These are phyloP conservation scores for Cordylochernes scorpioides DNA, from an alignment of 2,888 invertebrate genomes.

Conservation along the genomic window DNA sequence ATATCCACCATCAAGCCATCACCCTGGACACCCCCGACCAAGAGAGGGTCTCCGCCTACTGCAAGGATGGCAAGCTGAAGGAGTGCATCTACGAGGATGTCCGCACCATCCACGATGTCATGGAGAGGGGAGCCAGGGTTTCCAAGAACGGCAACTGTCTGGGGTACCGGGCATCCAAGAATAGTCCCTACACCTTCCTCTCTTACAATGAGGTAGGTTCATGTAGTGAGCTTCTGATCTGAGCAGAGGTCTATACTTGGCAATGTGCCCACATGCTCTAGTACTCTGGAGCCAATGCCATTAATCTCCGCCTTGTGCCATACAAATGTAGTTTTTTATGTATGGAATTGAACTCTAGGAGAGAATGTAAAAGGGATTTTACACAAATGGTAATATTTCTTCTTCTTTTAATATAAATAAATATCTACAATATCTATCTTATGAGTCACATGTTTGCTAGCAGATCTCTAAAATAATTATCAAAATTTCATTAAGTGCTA, in stretches of 20 bases:
- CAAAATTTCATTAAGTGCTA: no score
- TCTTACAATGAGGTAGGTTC: constrained; percentile 50
- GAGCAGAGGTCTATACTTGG: no score
- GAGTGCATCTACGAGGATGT: constrained; percentile 54
- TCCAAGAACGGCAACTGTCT: constrained; percentile 25
- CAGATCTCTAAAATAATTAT: no score
- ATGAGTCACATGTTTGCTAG: no score
- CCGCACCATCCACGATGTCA: constrained; percentile 61
- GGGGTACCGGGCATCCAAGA: constrained; percentile 29
- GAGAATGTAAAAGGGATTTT: no score
- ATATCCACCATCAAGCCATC: constrained; percentile 59
- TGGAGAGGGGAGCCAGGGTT: constrained; percentile 67
- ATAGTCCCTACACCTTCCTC: constrained; percentile 34
- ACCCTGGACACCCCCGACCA: constrained; percentile 1
- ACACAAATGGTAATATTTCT: no score
- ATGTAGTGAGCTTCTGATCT: background rate
- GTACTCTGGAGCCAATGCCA: no score
- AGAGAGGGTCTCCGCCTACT: background rate
- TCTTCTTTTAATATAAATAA: background rate
- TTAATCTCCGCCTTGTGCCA: no score
- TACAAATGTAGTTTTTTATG: no score
- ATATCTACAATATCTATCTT: no score
- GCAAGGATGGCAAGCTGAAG: constrained; percentile 14
- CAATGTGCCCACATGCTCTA: no score
- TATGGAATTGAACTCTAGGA: no score